Conservation (phyloP, 2,113 vertebrate genomes). For the Emydocephalus ijimae region DNA sequence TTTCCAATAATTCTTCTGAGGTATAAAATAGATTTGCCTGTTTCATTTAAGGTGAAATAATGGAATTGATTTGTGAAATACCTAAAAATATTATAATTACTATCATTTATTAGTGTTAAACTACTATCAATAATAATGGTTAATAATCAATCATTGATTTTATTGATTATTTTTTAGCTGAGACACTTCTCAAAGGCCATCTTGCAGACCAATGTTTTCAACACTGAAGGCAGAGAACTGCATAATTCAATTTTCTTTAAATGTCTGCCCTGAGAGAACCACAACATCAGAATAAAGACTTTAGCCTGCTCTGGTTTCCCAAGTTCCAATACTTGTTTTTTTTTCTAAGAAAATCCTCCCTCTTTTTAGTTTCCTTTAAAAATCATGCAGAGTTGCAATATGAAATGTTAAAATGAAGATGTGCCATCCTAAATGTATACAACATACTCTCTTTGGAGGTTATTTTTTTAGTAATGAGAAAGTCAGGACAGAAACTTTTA, state of each 20-base stretch:
- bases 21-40: not conserved
- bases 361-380: not conserved
- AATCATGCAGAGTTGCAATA: not conserved
- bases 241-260: not conserved
- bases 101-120: not conserved
- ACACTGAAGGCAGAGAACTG: not conserved
- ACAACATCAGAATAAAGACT: not conserved
- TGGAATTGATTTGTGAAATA: conserved; percentile 22
- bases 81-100: not conserved
- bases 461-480: not conserved
- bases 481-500: not conserved
- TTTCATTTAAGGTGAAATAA: conserved; percentile 12
- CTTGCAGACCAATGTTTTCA: not conserved
- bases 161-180: not conserved
- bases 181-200: not conserved
- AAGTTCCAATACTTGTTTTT: not conserved
- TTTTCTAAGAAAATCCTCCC: not conserved
- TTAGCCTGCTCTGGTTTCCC: not conserved
- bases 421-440: not conserved
- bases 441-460: not conserved
- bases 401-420: not conserved
- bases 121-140: not conserved
- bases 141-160: not conserved
- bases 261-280: not conserved
- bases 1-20: not conserved